Evolutionary conservation across 2,888 invertebrate species (phyloP), one percentile per base, ranked within the genome.

Genomic region (Sthenelais limicola): DNA sequence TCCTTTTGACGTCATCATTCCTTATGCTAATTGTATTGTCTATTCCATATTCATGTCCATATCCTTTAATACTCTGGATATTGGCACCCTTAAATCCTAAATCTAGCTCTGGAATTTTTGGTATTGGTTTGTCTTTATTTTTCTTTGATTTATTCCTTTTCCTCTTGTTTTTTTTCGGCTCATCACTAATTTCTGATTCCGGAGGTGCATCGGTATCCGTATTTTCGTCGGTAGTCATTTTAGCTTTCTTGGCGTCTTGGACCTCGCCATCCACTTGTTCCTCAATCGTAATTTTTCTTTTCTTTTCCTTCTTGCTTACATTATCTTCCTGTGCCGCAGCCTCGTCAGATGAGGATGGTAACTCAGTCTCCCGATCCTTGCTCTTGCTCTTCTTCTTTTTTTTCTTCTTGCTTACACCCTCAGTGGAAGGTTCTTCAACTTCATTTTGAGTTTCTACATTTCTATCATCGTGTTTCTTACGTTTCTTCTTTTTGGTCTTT

Each of bases 371-470:
- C 38, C 21, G 15, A 15, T 12, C 28, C 47, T 49, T 26, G n/a
- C n/a, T 51, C 33, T 48, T 48, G 51, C n/a, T 62, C 48, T 52
- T 71, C 67, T 35, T 56, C 51, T 49, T 73, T 35, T 56, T 62
- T 69, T 71, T 72, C 47, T 54, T 68, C 28, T 72, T 62, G 48
- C 51, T 51, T 68, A n/a, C n/a, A n/a, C n/a, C n/a, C n/a, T n/a
- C n/a, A n/a, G n/a, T n/a, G n/a, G n/a, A n/a, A n/a, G 71, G 58
- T 72, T 73, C 66, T 73, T 73, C 71, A 74, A 74, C 58, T 75
- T 74, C 35, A 66, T 69, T 48, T 76, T 77, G 69, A 70, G 73
- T 24, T 32, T 73, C 52, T 54, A 33, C 58, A 43, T n/a, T n/a
- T 15, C 66, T 72, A 43, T 48, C 67, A 35, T 47, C 49, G 30